Evolutionary conservation across 2,888 invertebrate genomes (phyloP), one percentile per base, ranked within the genome.

Genomic region (Trilocha varians): DNA sequence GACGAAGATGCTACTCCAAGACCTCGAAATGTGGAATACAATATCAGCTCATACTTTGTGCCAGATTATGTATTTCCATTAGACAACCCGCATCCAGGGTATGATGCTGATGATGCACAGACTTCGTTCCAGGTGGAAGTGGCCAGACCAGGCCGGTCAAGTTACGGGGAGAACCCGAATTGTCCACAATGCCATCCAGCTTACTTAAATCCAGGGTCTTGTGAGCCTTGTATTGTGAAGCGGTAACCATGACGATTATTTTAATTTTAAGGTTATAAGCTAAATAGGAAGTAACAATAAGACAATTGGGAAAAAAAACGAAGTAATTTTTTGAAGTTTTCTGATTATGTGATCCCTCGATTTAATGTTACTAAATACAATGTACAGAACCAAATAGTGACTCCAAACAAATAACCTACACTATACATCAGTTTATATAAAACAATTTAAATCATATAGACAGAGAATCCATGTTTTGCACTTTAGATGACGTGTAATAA

Each of bases 141-240:
- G 25, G 79, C 88, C 0, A 71, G 64, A 39, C 71, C 75, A 3
- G 80, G 78, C 0, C 59, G 74, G 54, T 78, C 64, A 41, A 85
- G 69, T 55, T 90, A 80, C 50, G 89, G 89, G 6, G 89, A 90
- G 60, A 90, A 89, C 59, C 87, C 88, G 1, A 74, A 80, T 36
- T 90, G 90, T 44, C 89, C 90, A 0, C 88, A 90, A 49, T 90
- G 90, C 57, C 89, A 90, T 62, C 90, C 90, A 0, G 88, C 88
- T 1, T 90, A 89, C 58, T 65, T 90, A 13, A 72, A 74, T 38
- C 89, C 89, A 0, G 89, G 89, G n/a, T 87, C 87, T 11, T 91
- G 91, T 55, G 87, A 89, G 55, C 91, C 91, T 2, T 91, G 91
- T 52, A 84, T 91, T 37, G 85, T 89, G 16, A 76, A 76, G 43